A percentile compares a stretch with the other conserved stretches of the same genome.
Evolutionary conservation across 2,797 vertebrate genomes (phyloP).

Genomic region (Pipistrellus nathusii): DNA sequence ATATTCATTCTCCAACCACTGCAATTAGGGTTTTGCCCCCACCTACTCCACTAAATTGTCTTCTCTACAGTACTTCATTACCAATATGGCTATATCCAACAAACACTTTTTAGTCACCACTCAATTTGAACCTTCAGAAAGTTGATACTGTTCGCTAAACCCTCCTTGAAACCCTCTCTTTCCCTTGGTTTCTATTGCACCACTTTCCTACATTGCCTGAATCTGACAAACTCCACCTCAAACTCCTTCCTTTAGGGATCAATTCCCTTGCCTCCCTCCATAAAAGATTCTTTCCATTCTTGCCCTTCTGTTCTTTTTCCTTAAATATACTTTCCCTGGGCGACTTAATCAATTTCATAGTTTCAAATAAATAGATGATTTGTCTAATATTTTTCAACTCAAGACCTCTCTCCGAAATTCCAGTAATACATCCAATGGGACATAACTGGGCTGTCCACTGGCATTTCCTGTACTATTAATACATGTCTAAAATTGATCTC

Average conservation of each 20-base stretch:
- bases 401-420: conserved; percentile 8
- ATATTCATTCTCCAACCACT: neutral
- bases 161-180: neutral
- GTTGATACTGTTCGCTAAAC: neutral
- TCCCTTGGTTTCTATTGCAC: neutral
- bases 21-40: neutral
- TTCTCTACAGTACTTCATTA: neutral
- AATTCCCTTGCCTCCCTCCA: neutral
- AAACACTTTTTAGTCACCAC: neutral
- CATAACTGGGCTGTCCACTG: neutral
- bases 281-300: neutral
- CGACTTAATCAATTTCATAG: neutral
- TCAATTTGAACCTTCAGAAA: neutral
- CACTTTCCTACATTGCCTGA: neutral
- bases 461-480: neutral
- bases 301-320: neutral
- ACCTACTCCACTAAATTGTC: neutral
- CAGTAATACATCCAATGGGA: neutral
- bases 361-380: neutral
- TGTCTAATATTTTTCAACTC: conserved; percentile 40
- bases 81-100: neutral
- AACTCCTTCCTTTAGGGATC: neutral
- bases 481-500: neutral
- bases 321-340: neutral
- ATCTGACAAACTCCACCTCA: neutral